A percentile compares a stretch with the other conserved stretches of the same genome.
Evolutionary conservation across 2,113 vertebrate genomes (phyloP).

Genomic region (Drymodes brunneopygia): DNA sequence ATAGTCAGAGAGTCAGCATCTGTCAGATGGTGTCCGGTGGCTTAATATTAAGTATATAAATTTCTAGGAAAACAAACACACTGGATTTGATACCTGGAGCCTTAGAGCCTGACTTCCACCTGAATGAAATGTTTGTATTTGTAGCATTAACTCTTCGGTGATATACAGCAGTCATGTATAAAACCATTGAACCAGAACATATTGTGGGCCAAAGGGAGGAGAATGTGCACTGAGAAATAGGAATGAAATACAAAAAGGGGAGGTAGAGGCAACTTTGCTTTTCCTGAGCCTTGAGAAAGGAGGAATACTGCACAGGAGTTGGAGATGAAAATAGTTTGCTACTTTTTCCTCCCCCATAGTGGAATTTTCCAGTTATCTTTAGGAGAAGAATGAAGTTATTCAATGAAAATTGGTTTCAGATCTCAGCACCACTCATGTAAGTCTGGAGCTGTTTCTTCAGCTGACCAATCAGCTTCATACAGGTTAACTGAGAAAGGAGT

Average conservation of each 20-base stretch:
- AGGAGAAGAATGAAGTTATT: neutral
- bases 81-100: neutral
- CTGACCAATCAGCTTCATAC: neutral
- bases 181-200: neutral
- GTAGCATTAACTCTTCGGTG: neutral
- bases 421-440: neutral
- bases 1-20: neutral
- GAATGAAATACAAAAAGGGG: neutral
- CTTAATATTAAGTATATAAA: neutral
- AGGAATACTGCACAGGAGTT: neutral
- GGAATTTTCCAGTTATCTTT: neutral
- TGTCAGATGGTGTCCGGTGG: neutral
- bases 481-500: neutral
- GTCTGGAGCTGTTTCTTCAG: neutral
- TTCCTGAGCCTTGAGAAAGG: neutral
- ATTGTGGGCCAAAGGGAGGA: neutral
- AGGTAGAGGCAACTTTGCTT: neutral
- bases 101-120: neutral
- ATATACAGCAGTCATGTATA: neutral
- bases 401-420: neutral
- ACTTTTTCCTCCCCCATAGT: neutral
- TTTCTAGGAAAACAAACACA: neutral
- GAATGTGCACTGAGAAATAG: neutral
- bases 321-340: neutral
- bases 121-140: neutral